Base-by-base conservation (phyloP, 2,113 vertebrate genomes). In the Charina bottae region DNA sequence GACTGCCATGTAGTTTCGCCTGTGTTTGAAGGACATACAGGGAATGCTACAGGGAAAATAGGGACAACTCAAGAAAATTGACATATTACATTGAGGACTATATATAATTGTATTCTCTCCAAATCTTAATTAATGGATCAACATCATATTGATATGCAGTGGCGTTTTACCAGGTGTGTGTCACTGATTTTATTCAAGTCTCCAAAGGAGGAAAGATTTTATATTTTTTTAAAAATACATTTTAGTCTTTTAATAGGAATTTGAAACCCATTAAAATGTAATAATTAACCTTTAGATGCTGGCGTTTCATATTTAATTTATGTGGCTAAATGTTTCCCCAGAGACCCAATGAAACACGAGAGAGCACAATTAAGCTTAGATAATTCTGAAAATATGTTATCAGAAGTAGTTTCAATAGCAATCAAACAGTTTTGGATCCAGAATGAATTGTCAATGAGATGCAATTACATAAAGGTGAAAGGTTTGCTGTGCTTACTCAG, bases 391-490 rank as follows among this genome's bases (percentile, higher is more conserved):
- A 91, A 87, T 85, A 92, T 60, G 91, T 92, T 92, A 64, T 88
- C 72, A 83, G 49, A 88, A 83, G 86, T 49, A 87, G 85, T 87
- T 92, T 37, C 58, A 92, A 85, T 89, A 89, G 78, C 87, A 92
- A 89, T 89, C 72, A 89, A 92, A 92, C 56, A 55, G n/a, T 85
- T 89, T 84, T 54, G 88, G 56, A 92, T 55, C 87, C n/a, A 55
- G 60, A 92, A 92, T 89, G 87, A 89, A 89, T 84, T 92, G 91
- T 84, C 91, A 92, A 84, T 85, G 72, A 92, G 87, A 89, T 64
- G 72, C 72, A 92, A 89, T 92, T 92, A 89, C 46, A 84, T 13
- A 84, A 92, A 92, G 91, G 91, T 92, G 91, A 92, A 92, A 92
- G 87, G 87, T 42, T 62, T 89, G 68, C 11, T 37, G 89, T 89